Evolutionary conservation across 1,140 invertebrate species (phyloP), one percentile per base, ranked within the genome.

Genomic region (Gonioctena quinquepunctata): DNA sequence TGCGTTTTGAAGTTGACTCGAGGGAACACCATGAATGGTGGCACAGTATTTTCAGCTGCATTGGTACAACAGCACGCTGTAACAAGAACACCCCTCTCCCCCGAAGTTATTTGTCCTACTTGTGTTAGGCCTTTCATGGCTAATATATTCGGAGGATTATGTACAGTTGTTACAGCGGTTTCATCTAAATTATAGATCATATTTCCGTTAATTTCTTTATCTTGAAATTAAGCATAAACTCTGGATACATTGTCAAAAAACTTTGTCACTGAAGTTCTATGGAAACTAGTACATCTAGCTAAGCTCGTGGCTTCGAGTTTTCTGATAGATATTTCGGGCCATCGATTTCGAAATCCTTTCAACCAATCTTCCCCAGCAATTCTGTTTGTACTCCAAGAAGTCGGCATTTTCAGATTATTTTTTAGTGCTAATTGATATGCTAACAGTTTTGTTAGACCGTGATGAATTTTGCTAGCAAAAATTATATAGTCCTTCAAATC

Each of bases 81-180:
- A 13, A 83, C 77, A 5, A 83, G 50, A 60, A 72, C 68, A 2
- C 81, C 84, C 67, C 81, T 68, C 75, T 85, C 83, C 4, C 79
- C 82, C 6, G 81, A 84, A 11, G 79, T 77, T 56, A 76, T 69
- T 74, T 80, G 74, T n/a, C 81, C 81, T 2, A 85, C 81, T 73
- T 79, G 74, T 68, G 82, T 85, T 68, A 61, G 33, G 3, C 81
- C 80, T 73, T 56, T 84, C 61, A 33, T 26, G 48, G 82, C 79
- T 56, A 85, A 73, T 56, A 85, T 75, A 76, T 82, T 84, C 13
- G 77, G 78, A 27, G 78, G 71, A 68, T 82, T 80, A 8, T 81
- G 77, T 27, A 86, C 84, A n/a, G 85, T 85, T 23, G 78, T 83
- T n/a, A 84, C 70, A 42, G 80, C 83, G 5, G 77, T 85, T 75